Base-by-base conservation (phyloP, 1,140 invertebrate genomes). In the Musca domestica region DNA sequence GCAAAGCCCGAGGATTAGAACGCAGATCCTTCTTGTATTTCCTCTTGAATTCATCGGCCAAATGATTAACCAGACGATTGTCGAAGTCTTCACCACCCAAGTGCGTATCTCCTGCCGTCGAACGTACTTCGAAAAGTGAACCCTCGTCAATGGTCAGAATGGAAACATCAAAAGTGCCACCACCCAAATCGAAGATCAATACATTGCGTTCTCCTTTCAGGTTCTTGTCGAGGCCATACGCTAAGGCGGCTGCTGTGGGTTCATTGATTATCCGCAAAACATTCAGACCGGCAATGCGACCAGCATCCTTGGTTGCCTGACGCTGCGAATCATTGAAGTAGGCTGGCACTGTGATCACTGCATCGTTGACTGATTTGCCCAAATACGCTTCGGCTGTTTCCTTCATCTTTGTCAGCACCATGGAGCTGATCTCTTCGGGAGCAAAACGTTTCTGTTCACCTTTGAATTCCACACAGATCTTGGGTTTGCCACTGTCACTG, bases 111-210 rank as follows among this genome's bases (percentile, higher is more conserved):
- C 90, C 90, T 2, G 91, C 89, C 12, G 92, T 94, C 1, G 92
- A 86, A 77, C 87, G 88, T 1, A 94, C 91, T 85, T 94, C 88
- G 74, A 91, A 91, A 34, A 91, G 76, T 0, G 89, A 89, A 15
- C 93, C 94, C 82, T 95, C 92, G 70, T 91, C 14, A 79, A 96
- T 95, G 46, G 90, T 88, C 2, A 96, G 81, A 64, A 96, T 88
- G 10, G 93, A 95, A 0, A 95, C 93, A 82, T 96, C 94, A 70
- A 91, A 91, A 41, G 90, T 91, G 14, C 90, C 89, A 51, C 90
- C n/a, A n/a, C n/a, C n/a, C n/a, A n/a, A n/a, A n/a, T n/a, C n/a
- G n/a, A n/a, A 69, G n/a, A 49, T 49, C 0, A 91, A 81, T 1
- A 92, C 87, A 72, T 89, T 91, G 70, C 87, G 88, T 69, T 91